Evolutionary conservation across 1,140 invertebrate genomes (phyloP).

Genomic region (Drosophila eugracilis): DNA sequence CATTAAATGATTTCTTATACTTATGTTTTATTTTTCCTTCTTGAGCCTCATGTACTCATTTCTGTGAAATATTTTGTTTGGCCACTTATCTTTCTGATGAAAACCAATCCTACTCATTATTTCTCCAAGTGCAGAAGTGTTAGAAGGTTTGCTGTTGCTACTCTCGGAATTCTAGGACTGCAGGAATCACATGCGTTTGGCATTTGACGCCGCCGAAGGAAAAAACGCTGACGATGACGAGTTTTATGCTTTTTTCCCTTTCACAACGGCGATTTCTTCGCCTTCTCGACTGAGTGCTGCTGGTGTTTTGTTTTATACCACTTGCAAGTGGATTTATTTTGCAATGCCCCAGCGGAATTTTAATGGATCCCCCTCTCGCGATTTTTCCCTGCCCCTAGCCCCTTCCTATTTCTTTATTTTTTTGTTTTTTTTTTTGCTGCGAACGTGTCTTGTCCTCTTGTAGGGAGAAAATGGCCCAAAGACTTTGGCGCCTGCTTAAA

Average conservation of each 20-base stretch:
- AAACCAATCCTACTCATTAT: too few relatives aligned
- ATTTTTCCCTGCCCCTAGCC: background rate
- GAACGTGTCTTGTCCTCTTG: conserved; percentile 64
- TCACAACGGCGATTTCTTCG: conserved; percentile 26
- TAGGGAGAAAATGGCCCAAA: conserved; percentile 59
- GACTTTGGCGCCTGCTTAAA: conserved; percentile 71
- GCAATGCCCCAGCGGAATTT: conserved; percentile 78
- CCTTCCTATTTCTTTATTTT: background rate
- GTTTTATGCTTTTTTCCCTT: conserved; percentile 42
- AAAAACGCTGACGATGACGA: conserved; percentile 76
- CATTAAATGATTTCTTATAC: too few relatives aligned
- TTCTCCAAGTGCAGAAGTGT: conserved; percentile 7
- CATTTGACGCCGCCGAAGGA: conserved; percentile 68
- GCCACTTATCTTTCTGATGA: too few relatives aligned
- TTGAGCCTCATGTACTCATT: too few relatives aligned
- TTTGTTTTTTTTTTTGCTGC: conserved; percentile 7
- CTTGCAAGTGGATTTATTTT: conserved; percentile 83
- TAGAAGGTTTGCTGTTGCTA: conserved; percentile 17
- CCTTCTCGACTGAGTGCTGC: conserved; percentile 29
- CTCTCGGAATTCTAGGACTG: conserved; percentile 40
- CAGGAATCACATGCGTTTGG: conserved; percentile 78
- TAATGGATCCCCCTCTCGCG: conserved; percentile 59
- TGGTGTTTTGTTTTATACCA: conserved; percentile 61
- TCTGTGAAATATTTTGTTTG: too few relatives aligned
- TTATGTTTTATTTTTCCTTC: too few relatives aligned